Evolutionary conservation across 2,888 invertebrate genomes (phyloP).

Genomic region (Ptychoptera albimana): DNA sequence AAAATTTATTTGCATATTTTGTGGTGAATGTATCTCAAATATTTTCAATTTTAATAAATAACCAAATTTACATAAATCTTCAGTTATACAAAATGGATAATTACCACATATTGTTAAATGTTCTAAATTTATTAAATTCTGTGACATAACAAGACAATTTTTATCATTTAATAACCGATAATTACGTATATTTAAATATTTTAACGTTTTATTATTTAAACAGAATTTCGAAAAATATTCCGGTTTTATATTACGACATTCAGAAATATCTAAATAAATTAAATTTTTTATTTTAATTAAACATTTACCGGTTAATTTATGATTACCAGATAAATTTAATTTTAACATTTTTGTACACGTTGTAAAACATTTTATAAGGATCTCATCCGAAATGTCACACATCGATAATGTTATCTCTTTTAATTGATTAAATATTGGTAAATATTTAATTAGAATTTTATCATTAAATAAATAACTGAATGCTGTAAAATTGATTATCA

Average conservation of each 20-base stretch:
- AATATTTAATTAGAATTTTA: not conserved
- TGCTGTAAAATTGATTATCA: constrained; percentile 3
- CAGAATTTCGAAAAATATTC: constrained; percentile 7
- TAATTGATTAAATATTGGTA: not conserved
- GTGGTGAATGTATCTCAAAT: too few relatives aligned
- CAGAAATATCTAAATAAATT: constrained; percentile 6
- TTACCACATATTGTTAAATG: constrained; percentile 4
- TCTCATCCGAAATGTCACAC: constrained; percentile 1
- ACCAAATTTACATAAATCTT: not conserved
- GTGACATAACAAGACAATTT: constrained; percentile 1
- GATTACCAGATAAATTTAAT: constrained; percentile 8
- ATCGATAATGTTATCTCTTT: not conserved
- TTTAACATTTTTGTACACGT: constrained; percentile 4
- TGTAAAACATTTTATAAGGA: not conserved
- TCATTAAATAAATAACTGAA: not conserved
- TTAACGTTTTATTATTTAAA: constrained; percentile 5
- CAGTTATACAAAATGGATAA: constrained; percentile 2
- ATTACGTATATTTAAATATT: constrained; percentile 8
- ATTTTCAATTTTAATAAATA: too few relatives aligned
- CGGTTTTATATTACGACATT: constrained; percentile 9
- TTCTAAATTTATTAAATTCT: constrained; percentile 6
- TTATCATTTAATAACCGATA: constrained; percentile 8
- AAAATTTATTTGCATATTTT: constrained; percentile 1
- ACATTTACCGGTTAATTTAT: constrained; percentile 8
- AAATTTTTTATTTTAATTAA: constrained; percentile 7